Evolutionary conservation across 2,888 invertebrate species (phyloP), one percentile per base, ranked within the genome.

Genomic region (Stenichneumon culpator): DNA sequence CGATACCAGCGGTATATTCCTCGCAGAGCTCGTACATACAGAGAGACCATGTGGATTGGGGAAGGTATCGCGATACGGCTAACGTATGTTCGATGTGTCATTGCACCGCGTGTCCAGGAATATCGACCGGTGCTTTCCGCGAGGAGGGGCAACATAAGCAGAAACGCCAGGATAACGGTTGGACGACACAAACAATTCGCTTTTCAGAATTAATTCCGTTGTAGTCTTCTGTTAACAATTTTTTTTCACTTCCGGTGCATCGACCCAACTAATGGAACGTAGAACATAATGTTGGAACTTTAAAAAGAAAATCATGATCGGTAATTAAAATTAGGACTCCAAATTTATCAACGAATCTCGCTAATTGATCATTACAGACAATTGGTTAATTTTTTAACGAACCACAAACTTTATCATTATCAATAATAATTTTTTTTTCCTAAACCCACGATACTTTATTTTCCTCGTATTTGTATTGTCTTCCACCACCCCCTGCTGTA

Each of bases 31-130:
- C 25, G 36, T 44, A 67, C 60, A 25, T 54, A 39, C 14, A 54
- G 25, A 32, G 36, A 32, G 36, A 7, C 3, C 54, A 22, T 19
- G 77, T 44, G 28, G 50, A 60, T 68, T 70, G n/a, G 36, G 44
- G 32, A 79, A 36, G 39, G 22, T 65, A 19, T 60, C 47, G 22
- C 47, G 69, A 57, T 25, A 57, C 22, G 70, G 19, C 16, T 22
- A 19, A 7, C 80, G 83, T 83, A 84, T 86, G 83, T 85, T 88
- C 88, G 79, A 88, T 88, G 86, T 90, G 90, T 89, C 90, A 88
- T 90, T 90, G 90, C 88, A 88, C 89, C 67, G 75, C 57, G 75
- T 75, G 47, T 86, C 74, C 81, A 85, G 79, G 36, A 79, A 86
- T 86, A 89, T 90, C 86, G 89, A 90, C 85, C 86, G 32, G 68